Evolutionary conservation across 2,113 vertebrate genomes (phyloP).

Genomic region (Hemibagrus wyckioides): DNA sequence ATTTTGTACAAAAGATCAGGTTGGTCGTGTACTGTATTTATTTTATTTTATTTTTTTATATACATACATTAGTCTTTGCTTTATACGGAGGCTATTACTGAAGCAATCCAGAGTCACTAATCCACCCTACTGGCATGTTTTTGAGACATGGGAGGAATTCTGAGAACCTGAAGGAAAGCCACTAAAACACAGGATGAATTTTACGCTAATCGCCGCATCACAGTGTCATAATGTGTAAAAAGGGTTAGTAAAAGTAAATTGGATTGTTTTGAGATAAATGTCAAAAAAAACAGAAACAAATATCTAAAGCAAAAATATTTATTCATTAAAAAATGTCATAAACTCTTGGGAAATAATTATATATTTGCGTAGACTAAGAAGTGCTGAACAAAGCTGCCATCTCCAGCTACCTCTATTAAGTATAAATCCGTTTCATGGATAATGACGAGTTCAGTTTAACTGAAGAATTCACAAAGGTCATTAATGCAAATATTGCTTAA

Average conservation of each 20-base stretch:
- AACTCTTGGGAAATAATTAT: not conserved
- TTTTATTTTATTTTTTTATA: not conserved
- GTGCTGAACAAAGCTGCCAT: not conserved
- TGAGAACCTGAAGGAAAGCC: not conserved
- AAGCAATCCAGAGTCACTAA: not conserved
- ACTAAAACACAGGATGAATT: not conserved
- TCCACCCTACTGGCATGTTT: not conserved
- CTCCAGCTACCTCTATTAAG: not conserved
- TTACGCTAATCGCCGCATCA: not conserved
- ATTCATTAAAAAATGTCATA: conserved; percentile 2
- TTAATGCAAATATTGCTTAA: not conserved
- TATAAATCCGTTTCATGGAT: not conserved
- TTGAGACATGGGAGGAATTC: not conserved
- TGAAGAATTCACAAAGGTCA: not conserved
- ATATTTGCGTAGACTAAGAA: not conserved
- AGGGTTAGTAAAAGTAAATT: not conserved
- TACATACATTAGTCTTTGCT: not conserved
- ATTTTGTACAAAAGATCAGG: not conserved
- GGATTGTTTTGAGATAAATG: not conserved
- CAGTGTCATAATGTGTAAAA: not conserved
- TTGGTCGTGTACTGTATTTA: not conserved
- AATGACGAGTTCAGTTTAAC: no score
- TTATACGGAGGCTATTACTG: no score
- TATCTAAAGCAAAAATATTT: not conserved
- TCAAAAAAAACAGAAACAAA: not conserved